These are phyloP conservation scores for Ochropleura plecta DNA, from an alignment of 2,888 invertebrate genomes.

Conservation along the genomic window DNA sequence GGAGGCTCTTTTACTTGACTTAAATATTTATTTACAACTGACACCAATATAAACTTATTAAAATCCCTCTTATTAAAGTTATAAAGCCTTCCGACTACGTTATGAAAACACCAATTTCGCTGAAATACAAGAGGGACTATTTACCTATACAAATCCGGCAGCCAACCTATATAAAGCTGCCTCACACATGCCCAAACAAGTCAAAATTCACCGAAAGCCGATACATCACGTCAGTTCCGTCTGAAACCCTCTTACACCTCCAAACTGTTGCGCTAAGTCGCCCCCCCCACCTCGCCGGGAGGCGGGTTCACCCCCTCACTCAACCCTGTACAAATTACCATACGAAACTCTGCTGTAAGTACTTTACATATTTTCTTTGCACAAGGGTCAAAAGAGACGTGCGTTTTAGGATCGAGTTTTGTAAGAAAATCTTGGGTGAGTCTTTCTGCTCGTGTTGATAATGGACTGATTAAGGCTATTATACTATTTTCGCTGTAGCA, in stretches of 20 bases:
- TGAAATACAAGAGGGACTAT: neutral
- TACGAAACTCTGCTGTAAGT: conserved; percentile 41
- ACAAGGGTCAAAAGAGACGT: conserved; percentile 22
- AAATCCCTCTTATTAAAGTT: neutral
- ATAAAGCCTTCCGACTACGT: neutral
- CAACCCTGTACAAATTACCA: conserved; percentile 51
- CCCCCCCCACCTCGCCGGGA: neutral
- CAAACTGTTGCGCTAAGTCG: conserved; percentile 64
- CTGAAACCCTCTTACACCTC: conserved; percentile 35
- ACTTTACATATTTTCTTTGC: conserved; percentile 52
- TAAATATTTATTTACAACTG: no score
- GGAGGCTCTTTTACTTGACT: no score
- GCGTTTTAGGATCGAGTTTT: neutral
- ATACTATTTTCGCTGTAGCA: no score
- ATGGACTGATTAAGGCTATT: neutral
- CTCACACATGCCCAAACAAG: conserved; percentile 31
- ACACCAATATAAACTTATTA: neutral
- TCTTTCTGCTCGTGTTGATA: neutral
- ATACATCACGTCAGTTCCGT: conserved; percentile 46
- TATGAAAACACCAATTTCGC: neutral
- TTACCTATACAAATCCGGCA: conserved; percentile 6
- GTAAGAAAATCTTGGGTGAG: neutral
- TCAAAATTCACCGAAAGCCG: conserved; percentile 41
- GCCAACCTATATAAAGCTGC: neutral
- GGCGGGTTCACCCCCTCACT: conserved; percentile 21